These are phyloP conservation scores for Umimayanthus chanpuru DNA, from an alignment of 92 coral and sea anemone genomes.

Conservation along the genomic window DNA sequence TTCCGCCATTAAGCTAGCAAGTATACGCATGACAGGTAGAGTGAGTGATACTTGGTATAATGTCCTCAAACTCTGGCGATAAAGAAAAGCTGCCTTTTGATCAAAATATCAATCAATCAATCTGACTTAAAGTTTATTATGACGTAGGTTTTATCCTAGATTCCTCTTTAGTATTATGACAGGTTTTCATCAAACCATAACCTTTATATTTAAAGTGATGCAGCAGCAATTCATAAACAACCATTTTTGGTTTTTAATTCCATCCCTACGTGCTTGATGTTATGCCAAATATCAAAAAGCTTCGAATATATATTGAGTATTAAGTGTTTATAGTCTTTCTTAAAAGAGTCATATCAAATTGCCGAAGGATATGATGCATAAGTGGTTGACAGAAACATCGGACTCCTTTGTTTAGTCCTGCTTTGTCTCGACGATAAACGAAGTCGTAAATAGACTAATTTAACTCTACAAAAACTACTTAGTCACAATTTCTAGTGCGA, in stretches of 20 bases:
- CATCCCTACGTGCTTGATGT: conserved; percentile 9
- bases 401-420: not conserved
- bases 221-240: not conserved
- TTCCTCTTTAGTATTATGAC: not conserved
- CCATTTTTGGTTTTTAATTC: not conserved
- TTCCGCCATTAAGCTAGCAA: not conserved
- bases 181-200: not conserved
- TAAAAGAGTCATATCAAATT: conserved; percentile 13
- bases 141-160: not conserved
- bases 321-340: not conserved
- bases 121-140: not conserved
- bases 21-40: not conserved
- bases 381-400: not conserved
- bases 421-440: not conserved
- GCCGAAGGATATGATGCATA: not conserved
- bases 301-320: not conserved
- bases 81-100: conserved; percentile 13
- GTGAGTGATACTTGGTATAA: conserved; percentile 2
- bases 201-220: not conserved
- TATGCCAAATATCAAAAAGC: not conserved
- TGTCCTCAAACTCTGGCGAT: not conserved
- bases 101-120: conserved; percentile 13
- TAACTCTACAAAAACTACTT: not conserved
- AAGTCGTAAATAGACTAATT: not conserved
- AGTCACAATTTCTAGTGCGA: not conserved